Conservation (phyloP, 2,797 vertebrate genomes). For the Poecile montanus region DNA sequence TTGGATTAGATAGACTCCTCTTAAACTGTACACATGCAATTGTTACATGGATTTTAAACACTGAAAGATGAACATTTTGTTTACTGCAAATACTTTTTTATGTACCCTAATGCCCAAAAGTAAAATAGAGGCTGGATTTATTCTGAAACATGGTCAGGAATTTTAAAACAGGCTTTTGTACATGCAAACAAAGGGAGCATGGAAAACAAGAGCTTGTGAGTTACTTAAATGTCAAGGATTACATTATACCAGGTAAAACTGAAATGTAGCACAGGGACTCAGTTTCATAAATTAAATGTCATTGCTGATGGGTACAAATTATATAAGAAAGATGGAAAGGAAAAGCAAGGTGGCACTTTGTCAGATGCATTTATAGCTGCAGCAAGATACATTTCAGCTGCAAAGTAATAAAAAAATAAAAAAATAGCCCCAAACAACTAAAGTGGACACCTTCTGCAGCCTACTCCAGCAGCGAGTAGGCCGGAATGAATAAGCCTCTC, state of each 20-base stretch:
- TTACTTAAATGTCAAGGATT: conserved; percentile 66
- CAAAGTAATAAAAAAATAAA: not conserved
- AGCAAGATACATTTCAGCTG: not conserved
- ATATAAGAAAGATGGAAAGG: conserved; percentile 23
- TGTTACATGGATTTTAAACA: not conserved
- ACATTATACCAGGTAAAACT: conserved; percentile 27
- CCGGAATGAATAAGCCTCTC: not conserved
- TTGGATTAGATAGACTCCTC: not conserved
- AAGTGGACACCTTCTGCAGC: not conserved
- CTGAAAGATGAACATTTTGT: not conserved
- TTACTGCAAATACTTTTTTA: conserved; percentile 10
- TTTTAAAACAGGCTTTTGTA: conserved; percentile 39
- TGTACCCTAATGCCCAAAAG: not conserved
- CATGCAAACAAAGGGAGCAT: conserved; percentile 5
- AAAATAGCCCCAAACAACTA: not conserved
- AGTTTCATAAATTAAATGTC: conserved; percentile 61
- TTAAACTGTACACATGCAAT: not conserved
- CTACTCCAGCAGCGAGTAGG: not conserved
- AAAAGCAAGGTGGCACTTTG: conserved; percentile 16
- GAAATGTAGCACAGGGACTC: conserved; percentile 26
- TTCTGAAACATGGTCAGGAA: conserved; percentile 27
- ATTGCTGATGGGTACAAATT: conserved; percentile 55
- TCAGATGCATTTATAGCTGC: conserved; percentile 36
- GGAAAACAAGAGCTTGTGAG: conserved; percentile 6
- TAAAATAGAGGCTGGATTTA: conserved; percentile 31